Conservation (phyloP, 37 sponge, comb jelly and placozoan genomes). For the Crambe crambe region DNA sequence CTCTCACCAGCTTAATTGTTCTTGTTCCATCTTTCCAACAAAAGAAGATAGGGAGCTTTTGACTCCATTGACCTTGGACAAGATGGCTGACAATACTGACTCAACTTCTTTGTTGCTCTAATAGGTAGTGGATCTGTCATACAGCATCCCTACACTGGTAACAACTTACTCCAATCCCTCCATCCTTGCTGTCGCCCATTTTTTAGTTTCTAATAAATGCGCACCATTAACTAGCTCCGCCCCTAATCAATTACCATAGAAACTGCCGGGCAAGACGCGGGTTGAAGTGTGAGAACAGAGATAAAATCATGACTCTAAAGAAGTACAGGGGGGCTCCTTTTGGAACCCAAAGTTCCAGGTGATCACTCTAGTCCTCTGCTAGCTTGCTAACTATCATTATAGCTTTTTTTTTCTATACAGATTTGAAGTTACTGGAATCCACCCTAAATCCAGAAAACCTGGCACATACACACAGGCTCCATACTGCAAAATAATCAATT, state of each 20-base stretch:
- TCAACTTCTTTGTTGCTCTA: slow-evolving; percentile 42
- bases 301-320: slow-evolving; percentile 68
- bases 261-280: slow-evolving; percentile 1
- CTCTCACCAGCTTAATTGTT: slow-evolving; percentile 62
- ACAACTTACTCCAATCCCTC: not conserved
- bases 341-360: slow-evolving; percentile 90
- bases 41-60: slow-evolving; percentile 53
- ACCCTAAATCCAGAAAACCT: slow-evolving; percentile 92
- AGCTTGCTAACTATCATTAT: not conserved
- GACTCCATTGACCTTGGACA: slow-evolving; percentile 57
- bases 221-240: not conserved
- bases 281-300: not conserved
- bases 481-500: slow-evolving; percentile 89
- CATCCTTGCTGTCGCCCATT: not conserved
- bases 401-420: slow-evolving; percentile 15
- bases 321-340: slow-evolving; percentile 88
- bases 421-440: slow-evolving; percentile 93
- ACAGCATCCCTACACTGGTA: not conserved
- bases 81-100: slow-evolving; percentile 35
- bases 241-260: not conserved
- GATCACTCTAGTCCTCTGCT: not conserved
- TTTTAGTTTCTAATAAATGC: not conserved
- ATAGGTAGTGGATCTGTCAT: not conserved
- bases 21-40: slow-evolving; percentile 65
- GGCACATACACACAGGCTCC: slow-evolving; percentile 96